Percentiles rank a stretch among this genome's conserved stretches.
Conservation (phyloP, 2,113 vertebrate genomes). For the Physeter macrocephalus region DNA sequence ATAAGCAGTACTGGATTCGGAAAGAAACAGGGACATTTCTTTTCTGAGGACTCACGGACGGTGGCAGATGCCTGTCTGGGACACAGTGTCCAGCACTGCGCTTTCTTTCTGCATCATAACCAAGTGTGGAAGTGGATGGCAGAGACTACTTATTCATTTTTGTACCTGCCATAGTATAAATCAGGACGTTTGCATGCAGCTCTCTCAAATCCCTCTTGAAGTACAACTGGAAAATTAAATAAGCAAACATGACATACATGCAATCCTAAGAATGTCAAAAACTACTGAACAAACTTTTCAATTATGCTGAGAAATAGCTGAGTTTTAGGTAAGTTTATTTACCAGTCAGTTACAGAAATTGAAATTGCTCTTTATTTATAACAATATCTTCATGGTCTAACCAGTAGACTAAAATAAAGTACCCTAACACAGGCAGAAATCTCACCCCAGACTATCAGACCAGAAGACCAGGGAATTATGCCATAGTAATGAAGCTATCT, state of each 20-base stretch:
- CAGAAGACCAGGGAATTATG: slow-evolving; percentile 52
- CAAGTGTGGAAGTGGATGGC: neutral
- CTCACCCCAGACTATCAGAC: slow-evolving; percentile 32
- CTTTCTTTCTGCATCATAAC: neutral
- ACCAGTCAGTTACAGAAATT: slow-evolving; percentile 55
- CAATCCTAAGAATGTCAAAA: neutral
- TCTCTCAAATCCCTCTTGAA: neutral
- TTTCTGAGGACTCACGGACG: slow-evolving; percentile 44
- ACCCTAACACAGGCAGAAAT: slow-evolving; percentile 12
- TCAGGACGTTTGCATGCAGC: neutral
- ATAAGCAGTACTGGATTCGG: neutral
- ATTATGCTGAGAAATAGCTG: slow-evolving; percentile 29
- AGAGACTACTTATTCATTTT: neutral
- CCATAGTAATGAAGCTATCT: neutral
- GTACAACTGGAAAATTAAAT: neutral
- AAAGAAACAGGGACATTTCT: slow-evolving; percentile 52
- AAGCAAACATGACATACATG: neutral
- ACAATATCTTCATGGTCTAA: slow-evolving; percentile 53
- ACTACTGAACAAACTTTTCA: neutral
- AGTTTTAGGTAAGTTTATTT: slow-evolving; percentile 59
- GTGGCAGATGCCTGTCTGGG: neutral
- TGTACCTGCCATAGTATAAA: neutral
- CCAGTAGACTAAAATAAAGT: slow-evolving; percentile 55
- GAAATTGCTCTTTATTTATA: slow-evolving; percentile 66
- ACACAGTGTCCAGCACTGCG: accelerated